phyloP scores from a whole-genome alignment of 2,113 vertebrate species.

The Alexandromys fortis region DNA sequence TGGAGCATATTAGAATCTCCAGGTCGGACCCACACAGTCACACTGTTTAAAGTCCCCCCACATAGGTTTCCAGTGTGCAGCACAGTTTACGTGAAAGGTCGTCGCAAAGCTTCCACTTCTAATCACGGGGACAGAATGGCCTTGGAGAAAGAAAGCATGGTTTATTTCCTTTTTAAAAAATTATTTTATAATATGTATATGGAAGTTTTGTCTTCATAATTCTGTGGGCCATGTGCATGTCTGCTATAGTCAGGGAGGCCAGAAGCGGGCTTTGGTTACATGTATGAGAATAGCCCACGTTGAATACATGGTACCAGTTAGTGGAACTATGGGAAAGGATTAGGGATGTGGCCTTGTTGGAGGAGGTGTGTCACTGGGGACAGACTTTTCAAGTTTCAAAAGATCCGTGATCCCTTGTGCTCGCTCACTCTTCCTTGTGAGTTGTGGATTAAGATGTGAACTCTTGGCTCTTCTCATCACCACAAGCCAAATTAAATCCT shows the following conservation, averaged over 20 bases:
- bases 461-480: background rate
- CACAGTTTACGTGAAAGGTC: background rate
- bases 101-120: background rate
- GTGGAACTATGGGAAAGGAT: background rate
- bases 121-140: background rate
- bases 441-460: background rate
- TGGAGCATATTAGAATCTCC: background rate
- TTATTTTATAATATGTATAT: background rate
- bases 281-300: no score
- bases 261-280: background rate
- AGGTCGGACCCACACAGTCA: background rate
- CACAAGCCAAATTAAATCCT: background rate
- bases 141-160: background rate
- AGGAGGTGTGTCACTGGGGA: background rate
- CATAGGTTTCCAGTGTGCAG: background rate
- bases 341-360: background rate
- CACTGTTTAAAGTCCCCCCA: background rate
- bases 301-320: background rate
- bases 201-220: background rate
- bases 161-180: background rate
- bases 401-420: background rate
- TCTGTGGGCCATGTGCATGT: background rate
- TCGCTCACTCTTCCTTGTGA: background rate
- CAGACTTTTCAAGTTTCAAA: background rate
- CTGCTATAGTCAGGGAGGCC: background rate